Evolutionary conservation across 1,140 invertebrate genomes (phyloP).

Genomic region (Drosophila simulans): DNA sequence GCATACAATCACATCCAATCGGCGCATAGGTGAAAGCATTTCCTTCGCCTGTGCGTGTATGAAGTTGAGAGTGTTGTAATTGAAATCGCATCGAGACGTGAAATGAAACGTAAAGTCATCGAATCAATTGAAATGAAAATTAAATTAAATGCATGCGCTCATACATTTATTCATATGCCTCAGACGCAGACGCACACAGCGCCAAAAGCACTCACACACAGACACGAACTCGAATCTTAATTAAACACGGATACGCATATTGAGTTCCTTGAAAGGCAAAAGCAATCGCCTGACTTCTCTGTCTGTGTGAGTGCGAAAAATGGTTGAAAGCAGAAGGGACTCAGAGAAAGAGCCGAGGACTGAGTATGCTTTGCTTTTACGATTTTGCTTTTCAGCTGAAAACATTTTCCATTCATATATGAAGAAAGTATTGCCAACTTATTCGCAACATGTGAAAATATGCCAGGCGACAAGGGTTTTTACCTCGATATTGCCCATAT

Average conservation of each 20-base stretch:
- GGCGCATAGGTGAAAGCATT: conserved; percentile 34
- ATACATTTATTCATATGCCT: conserved; percentile 78
- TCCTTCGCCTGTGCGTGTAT: conserved; percentile 4
- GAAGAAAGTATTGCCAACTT: background rate
- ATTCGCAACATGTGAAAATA: conserved; percentile 8
- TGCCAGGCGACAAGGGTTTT: background rate
- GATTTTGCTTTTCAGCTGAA: conserved; percentile 51
- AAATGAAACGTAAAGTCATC: conserved; percentile 83
- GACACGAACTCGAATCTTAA: conserved; percentile 70
- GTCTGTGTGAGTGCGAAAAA: conserved; percentile 13
- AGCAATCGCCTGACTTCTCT: conserved; percentile 61
- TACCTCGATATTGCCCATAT: background rate
- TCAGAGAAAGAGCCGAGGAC: background rate
- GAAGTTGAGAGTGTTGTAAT: conserved; percentile 59
- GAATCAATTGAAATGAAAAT: conserved; percentile 83
- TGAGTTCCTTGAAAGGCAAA: conserved; percentile 75
- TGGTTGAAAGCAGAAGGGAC: background rate
- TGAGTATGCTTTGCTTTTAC: conserved; percentile 12
- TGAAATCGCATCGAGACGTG: conserved; percentile 81
- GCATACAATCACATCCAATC: conserved; percentile 15
- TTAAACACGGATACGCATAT: conserved; percentile 78
- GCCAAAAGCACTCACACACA: conserved; percentile 19
- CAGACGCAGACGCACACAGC: conserved; percentile 24
- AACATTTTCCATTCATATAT: conserved; percentile 35
- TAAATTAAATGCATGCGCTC: conserved; percentile 80